Conservation (phyloP, 1,140 invertebrate species). For the Vanessa tameamea region DNA sequence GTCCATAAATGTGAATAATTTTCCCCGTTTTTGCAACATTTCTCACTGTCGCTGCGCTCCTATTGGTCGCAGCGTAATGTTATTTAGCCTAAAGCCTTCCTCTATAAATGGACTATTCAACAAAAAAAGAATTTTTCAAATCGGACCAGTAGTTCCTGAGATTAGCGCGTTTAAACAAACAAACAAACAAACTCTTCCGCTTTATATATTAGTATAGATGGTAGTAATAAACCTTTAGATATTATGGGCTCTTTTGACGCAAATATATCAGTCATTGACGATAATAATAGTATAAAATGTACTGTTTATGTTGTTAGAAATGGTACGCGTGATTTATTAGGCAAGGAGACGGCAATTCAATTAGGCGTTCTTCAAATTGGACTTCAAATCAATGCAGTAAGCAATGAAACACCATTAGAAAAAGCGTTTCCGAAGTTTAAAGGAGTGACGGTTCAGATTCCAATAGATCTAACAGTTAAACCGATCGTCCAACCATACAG, state of each 20-base stretch:
- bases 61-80: no score
- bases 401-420: neutral
- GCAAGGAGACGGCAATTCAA: conserved; percentile 34
- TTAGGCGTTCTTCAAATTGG: conserved; percentile 39
- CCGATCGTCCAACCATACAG: neutral
- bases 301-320: conserved; percentile 34
- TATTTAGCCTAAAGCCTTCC: no score
- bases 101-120: no score
- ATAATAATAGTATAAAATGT: neutral
- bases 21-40: no score
- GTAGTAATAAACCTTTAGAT: conserved; percentile 38
- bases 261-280: conserved; percentile 21
- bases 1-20: no score
- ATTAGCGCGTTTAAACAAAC: no score
- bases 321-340: conserved; percentile 44
- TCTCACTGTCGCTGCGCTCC: no score
- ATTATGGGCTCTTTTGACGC: conserved; percentile 41
- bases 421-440: neutral
- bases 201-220: no score
- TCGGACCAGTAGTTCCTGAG: no score
- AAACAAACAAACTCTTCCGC: no score
- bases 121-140: no score
- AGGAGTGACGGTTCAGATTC: neutral
- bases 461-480: neutral
- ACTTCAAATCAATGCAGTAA: no score